Base-by-base conservation (phyloP, 2,888 invertebrate species). In the Electrophaes corylata region DNA sequence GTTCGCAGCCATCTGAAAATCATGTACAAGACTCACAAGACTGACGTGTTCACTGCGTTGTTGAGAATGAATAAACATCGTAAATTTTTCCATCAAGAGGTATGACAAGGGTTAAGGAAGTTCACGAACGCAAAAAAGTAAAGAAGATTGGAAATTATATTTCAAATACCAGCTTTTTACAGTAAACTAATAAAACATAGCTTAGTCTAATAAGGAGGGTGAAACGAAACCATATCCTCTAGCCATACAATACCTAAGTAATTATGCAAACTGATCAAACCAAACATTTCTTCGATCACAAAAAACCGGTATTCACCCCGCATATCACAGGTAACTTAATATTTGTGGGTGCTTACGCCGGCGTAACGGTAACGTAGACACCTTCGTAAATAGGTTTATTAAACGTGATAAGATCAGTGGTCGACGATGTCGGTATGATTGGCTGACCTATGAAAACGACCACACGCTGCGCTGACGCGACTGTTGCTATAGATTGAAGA, bases 391-490 rank as follows among this genome's bases (percentile, higher is more conserved):
- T 80, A 80, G 75, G 78, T 78, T 31, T 78, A 79, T 82, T 78
- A 78, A 76, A 79, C 64, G 70, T 72, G 84, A 86, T 88, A 85
- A 78, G 75, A 86, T 86, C 88, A 62, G 69, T 72, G 73, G 70
- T 69, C 65, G 62, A 64, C 59, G 70, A 80, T 82, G 83, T 86
- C 86, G 77, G 80, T 77, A 70, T 77, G 81, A 81, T 85, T 79
- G 76, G 72, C 68, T 75, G 76, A 73, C 73, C 75, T 75, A 74
- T 69, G 69, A 1, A 12, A 74, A 66, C 74, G 70, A 86, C 86
- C 87, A 87, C 88, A 86, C 85, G 84, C 82, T 77, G 70, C 61
- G 60, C 23, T n/a, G 31, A 26, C 20, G 31, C 33, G 26, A 10
- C 26, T 29, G 8, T 29, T 1, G 1, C 3, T 29, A 10, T 8